Evolutionary conservation across 1,140 invertebrate genomes (phyloP).

Genomic region (Rhyacophila brunnea): DNA sequence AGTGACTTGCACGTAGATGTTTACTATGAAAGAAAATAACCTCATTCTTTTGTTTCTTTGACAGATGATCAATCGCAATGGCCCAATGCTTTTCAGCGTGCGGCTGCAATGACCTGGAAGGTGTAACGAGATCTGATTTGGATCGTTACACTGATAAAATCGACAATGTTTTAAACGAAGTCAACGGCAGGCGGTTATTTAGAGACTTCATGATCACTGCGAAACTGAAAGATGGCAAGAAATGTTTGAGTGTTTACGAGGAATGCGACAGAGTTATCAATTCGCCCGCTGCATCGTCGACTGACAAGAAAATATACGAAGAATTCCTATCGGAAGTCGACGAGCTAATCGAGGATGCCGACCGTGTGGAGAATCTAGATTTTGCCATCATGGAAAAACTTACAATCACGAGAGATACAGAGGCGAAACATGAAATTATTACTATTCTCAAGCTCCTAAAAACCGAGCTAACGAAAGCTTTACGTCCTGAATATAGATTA

Average conservation of each 20-base stretch:
- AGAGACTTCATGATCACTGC: conserved; percentile 49
- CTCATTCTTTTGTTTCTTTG: conserved; percentile 5
- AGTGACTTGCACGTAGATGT: too few species aligned
- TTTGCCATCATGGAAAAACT: conserved; percentile 47
- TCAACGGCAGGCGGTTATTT: conserved; percentile 48
- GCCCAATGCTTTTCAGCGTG: conserved; percentile 50
- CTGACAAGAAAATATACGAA: conserved; percentile 40
- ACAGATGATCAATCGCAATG: conserved; percentile 37
- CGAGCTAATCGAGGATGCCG: conserved; percentile 43
- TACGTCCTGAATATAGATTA: conserved; percentile 44
- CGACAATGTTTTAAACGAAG: conserved; percentile 51
- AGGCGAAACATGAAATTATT: conserved; percentile 44
- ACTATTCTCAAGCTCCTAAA: conserved; percentile 45
- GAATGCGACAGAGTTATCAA: conserved; percentile 43
- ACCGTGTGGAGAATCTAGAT: conserved; percentile 48
- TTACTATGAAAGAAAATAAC: too few species aligned
- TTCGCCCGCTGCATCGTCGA: conserved; percentile 34
- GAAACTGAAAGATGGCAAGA: conserved; percentile 44
- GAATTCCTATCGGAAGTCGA: conserved; percentile 28
- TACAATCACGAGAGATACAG: conserved; percentile 40
- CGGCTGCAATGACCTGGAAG: conserved; percentile 47
- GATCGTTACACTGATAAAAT: conserved; percentile 53
- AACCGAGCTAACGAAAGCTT: conserved; percentile 43
- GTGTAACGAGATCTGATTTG: conserved; percentile 48
- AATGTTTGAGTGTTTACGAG: conserved; percentile 47